Conservation (phyloP, 2,888 invertebrate species). For the Epinotia bilunana region DNA sequence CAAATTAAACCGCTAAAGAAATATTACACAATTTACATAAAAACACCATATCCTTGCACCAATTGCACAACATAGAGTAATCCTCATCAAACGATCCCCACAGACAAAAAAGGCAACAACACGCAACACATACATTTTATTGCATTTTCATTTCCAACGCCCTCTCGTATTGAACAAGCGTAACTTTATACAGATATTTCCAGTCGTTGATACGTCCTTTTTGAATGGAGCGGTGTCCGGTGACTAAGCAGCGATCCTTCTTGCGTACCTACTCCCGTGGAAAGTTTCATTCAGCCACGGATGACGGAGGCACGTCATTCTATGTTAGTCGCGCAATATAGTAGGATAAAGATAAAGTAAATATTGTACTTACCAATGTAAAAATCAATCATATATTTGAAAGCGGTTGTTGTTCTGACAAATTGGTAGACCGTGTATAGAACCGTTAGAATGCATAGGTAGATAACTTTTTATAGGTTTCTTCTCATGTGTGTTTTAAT, state of each 20-base stretch:
- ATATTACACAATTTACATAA: neutral
- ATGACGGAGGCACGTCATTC: neutral
- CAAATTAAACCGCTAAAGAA: constrained; percentile 45
- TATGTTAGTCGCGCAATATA: neutral
- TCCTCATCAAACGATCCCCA: neutral
- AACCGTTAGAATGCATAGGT: no score
- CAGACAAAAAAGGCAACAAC: neutral
- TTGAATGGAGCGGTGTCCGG: neutral
- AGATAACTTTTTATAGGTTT: no score
- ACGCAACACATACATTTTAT: neutral
- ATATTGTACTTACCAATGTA: no score
- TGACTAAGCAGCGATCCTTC: constrained; percentile 19
- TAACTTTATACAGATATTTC: neutral
- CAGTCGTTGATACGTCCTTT: neutral
- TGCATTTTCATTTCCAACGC: neutral
- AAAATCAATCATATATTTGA: no score
- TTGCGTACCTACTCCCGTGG: constrained; percentile 5
- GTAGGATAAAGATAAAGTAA: neutral
- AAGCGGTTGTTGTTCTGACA: no score
- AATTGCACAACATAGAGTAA: constrained; percentile 2
- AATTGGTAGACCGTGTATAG: no score
- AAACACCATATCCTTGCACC: neutral
- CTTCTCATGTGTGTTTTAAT: no score
- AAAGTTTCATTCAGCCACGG: constrained; percentile 18
- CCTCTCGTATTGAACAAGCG: neutral